A percentile compares a stretch with the other conserved stretches of the same genome.
These are phyloP conservation scores for Chouioia cunea DNA, from an alignment of 2,888 invertebrate genomes.

Conservation along the genomic window DNA sequence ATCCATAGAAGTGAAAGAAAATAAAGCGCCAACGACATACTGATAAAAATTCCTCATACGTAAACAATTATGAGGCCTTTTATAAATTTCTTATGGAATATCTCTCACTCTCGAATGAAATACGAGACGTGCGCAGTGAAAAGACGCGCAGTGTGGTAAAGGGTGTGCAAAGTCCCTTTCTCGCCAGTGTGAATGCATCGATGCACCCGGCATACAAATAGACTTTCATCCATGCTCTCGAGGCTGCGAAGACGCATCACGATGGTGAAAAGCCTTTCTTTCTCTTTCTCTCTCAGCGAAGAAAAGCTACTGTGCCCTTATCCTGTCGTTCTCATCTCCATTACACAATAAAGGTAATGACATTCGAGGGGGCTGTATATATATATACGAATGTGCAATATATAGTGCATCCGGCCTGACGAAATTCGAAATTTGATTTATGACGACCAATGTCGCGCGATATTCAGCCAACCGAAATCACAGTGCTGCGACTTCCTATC, in stretches of 20 bases:
- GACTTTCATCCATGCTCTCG: conserved; percentile 44
- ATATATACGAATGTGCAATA: background rate
- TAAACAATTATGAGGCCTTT: conserved; percentile 25
- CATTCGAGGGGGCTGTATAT: background rate
- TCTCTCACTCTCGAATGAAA: background rate
- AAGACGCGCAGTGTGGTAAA: background rate
- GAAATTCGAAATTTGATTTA: conserved; percentile 63
- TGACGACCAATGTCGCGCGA: conserved; percentile 51
- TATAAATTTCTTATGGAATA: conserved; percentile 33
- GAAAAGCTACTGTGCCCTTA: too few relatives aligned
- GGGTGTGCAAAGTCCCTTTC: conserved; percentile 23
- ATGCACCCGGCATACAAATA: conserved; percentile 54
- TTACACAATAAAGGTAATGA: too few relatives aligned
- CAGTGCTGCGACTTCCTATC: conserved; percentile 33
- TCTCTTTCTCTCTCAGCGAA: too few relatives aligned
- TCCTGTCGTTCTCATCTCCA: too few relatives aligned
- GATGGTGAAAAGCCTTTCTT: conserved; percentile 39
- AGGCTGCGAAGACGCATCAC: conserved; percentile 40
- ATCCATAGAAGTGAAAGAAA: too few relatives aligned
- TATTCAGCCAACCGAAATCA: conserved; percentile 29
- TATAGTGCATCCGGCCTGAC: conserved; percentile 54
- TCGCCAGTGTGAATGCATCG: conserved; percentile 48
- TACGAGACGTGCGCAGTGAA: conserved; percentile 4
- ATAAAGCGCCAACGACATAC: background rate
- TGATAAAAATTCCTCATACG: conserved; percentile 29